Evolutionary conservation across 1,140 invertebrate genomes (phyloP), one percentile per base, ranked within the genome.

Genomic region (Lucilia sericata): DNA sequence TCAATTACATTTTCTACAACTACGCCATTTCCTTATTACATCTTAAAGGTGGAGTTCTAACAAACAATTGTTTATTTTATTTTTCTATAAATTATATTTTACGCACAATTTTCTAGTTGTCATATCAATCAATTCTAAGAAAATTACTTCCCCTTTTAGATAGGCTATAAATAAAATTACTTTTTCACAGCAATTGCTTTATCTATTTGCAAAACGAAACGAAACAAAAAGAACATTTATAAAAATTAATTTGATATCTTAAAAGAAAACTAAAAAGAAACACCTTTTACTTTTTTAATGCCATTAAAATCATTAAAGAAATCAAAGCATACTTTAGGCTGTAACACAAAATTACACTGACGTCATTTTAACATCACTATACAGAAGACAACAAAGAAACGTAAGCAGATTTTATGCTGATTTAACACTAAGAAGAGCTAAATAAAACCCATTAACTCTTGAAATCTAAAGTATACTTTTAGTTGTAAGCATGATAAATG

Each of bases 391-490:
- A 30, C 25, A 10, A 8, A 2, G 42, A 42, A 42, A 42, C 42
- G 4, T 60, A 60, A 60, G 55, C 55, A 60, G 55, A 60, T 60
- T 60, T 60, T 60, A 14, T 60, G 55, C 55, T 60, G 55, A 60
- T 60, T 60, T 60, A 60, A 60, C 55, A 42, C 42, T 60, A 14
- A 60, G 7, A n/a, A 60, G 13, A 60, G 51, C 4, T 14, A 60
- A 42, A 42, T 42, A 60, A 60, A 60, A 60, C 14, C 55, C 55
- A 60, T 60, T 60, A 60, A 60, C 55, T n/a, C n/a, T 60, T 60
- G 55, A 60, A 60, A 60, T 60, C 55, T 60, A 60, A 60, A 60
- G 55, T 60, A 60, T 14, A 60, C 55, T 60, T 60, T 60, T 60
- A 60, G 55, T 17, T 60, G 14, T 60, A 42, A 30, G 25, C 25